Evolutionary conservation across 2,797 vertebrate species (phyloP), one percentile per base, ranked within the genome.

Genomic region (Erpetoichthys calabaricus): DNA sequence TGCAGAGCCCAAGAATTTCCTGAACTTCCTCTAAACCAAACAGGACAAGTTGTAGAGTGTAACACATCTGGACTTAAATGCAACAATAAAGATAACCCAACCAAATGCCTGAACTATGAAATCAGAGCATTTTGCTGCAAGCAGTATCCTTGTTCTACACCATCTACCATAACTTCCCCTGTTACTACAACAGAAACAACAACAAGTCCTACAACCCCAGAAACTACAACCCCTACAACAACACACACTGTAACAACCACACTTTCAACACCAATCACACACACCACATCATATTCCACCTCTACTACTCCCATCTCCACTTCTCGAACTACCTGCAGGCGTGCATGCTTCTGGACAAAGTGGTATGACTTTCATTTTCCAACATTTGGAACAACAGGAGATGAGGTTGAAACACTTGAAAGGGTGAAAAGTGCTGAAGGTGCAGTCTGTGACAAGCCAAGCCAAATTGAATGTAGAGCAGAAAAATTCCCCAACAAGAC

Each of bases 221-320:
- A 5, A 41, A 44, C 64, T 8, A 25, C 52, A 45, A 51, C 59
- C 6, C 53, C 60, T 58, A 45, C 46, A 47, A 47, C 46, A 47
- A 6, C 46, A 47, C 46, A 47, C 5, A 5, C 58, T 0, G 56
- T 62, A 57, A 41, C 58, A 50, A 8, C 63, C 55, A 60, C 62
- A 1, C 3, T 44, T 47, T 8, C 59, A 10, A 60, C 57, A 3
- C 54, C 58, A 56, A 7, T 7, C 9, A 51, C 43, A 10, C 46
- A 59, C 3, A 1, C 46, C 1, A 57, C 55, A 51, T 1, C 62
- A 8, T 41, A 58, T 0, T 7, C 55, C 9, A 7, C 62, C 25
- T 25, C 25, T 25, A 25, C 2, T 25, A 25, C 25, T 25, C 25
- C 25, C 25, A 25, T 25, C 25, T 25, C 25, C 25, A 25, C 25